phyloP scores from a whole-genome alignment of 2,113 vertebrate genomes.

The Ramphastos sulfuratus region DNA sequence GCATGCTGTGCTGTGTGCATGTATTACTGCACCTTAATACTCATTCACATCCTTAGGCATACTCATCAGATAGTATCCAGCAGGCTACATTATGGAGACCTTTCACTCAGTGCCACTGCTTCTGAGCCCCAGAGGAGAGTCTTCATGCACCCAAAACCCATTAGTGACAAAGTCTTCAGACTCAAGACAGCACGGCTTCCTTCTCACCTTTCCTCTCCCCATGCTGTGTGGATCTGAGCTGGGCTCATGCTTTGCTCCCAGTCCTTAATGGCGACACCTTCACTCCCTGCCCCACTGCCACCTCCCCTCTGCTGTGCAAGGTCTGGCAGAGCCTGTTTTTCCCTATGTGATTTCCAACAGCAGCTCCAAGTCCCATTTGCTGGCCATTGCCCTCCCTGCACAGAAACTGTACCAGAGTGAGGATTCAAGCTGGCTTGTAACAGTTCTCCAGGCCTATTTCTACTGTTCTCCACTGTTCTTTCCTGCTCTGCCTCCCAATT shows the following conservation, averaged over 20 bases:
- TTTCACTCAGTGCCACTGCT: background rate
- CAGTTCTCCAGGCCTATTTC: background rate
- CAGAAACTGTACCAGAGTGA: background rate
- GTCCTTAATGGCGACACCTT: rapidly evolving
- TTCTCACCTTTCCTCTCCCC: background rate
- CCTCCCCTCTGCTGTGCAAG: background rate
- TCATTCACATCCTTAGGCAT: background rate
- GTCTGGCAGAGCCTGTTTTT: background rate
- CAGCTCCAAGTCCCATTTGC: background rate
- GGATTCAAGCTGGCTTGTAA: background rate
- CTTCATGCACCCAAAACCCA: background rate
- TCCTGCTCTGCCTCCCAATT: background rate
- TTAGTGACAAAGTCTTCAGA: background rate
- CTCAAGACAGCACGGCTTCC: background rate
- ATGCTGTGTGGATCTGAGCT: background rate
- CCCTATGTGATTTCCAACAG: background rate
- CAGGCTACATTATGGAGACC: background rate
- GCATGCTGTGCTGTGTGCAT: conserved; percentile 1
- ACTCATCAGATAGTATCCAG: background rate
- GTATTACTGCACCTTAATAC: background rate
- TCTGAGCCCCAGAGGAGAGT: background rate
- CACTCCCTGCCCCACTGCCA: background rate
- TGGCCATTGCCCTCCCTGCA: background rate
- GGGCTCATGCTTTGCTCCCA: background rate
- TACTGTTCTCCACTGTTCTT: background rate